A percentile compares a stretch with the other conserved stretches of the same genome.
These are phyloP conservation scores for Samia ricini DNA, from an alignment of 1,140 invertebrate species.

Conservation along the genomic window DNA sequence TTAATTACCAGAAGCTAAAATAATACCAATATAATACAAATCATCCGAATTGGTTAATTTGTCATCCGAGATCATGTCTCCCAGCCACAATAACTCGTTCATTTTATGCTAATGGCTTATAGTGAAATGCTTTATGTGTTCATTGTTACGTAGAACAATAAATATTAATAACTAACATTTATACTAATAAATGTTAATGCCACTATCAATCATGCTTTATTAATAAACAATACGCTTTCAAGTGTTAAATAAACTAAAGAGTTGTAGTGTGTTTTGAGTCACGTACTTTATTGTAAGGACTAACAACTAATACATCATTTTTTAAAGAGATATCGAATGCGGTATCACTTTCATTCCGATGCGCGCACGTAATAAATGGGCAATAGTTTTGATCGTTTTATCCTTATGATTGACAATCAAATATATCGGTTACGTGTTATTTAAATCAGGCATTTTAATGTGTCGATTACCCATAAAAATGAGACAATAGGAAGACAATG, in stretches of 20 bases:
- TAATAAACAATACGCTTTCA: constrained; percentile 1
- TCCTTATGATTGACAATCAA: no score
- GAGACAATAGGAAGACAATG: no score
- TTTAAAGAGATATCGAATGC: no score
- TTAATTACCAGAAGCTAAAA: constrained; percentile 1
- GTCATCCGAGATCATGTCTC: constrained; percentile 25
- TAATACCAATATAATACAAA: neutral
- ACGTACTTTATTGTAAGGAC: no score
- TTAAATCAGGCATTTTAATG: no score
- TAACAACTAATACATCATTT: no score
- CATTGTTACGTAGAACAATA: constrained; percentile 69
- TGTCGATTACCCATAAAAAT: no score
- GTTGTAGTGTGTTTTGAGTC: constrained; percentile 13
- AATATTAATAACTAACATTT: constrained; percentile 41
- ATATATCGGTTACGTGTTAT: no score
- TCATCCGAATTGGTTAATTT: constrained; percentile 23
- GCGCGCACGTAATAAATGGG: no score
- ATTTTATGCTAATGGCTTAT: constrained; percentile 65
- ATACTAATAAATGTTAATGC: neutral
- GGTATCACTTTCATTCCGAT: no score
- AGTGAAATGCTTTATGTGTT: constrained; percentile 67
- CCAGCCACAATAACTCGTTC: constrained; percentile 38
- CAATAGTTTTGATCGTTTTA: no score
- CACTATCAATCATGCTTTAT: neutral
- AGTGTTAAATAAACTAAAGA: neutral